Evolutionary conservation across 2,113 vertebrate genomes (phyloP), one percentile per base, ranked within the genome.

Genomic region (Phalacrocorax aristotelis): DNA sequence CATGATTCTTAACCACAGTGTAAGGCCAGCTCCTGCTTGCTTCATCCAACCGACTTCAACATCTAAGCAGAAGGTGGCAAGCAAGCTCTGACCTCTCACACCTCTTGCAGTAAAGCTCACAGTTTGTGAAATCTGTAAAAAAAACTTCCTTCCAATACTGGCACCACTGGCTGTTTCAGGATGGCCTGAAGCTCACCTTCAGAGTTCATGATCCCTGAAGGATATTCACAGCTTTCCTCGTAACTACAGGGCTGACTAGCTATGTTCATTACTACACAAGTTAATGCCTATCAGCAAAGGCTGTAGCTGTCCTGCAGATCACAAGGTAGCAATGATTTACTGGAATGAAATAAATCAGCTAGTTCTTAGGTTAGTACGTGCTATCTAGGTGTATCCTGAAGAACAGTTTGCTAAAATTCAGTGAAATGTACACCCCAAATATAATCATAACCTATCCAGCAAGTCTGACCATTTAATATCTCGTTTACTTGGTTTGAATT

Each of bases 371-470:
- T 81, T 93, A 93, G 42, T 58, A 78, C 0, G 2, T 69, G 74
- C 92, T 93, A 65, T 42, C 80, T 87, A 89, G 92, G 91, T 97
- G 65, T 60, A 95, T 57, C 93, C 95, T 55, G 52, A 93, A 94
- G 42, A 85, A 49, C 72, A 79, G 60, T 46, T 95, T 83, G 89
- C 87, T 95, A 88, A 96, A 95, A 89, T 68, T 77, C 95, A 76
- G 72, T 30, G 15, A 97, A 95, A 96, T 77, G 61, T 34, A 90
- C 89, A 92, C 42, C 61, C 91, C 71, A 83, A 84, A 88, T 87
- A 75, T 81, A 91, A 85, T 38, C 44, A 49, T 29, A 44, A 91
- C 58, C 92, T 97, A 92, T 32, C 57, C 42, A 96, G 75, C 81
- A 96, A 95, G 83, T 88, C 88, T 93, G 64, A 87, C 46, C n/a